Base-by-base conservation (phyloP, 1,140 invertebrate genomes). In the Pseudachorutes palmiensis region DNA sequence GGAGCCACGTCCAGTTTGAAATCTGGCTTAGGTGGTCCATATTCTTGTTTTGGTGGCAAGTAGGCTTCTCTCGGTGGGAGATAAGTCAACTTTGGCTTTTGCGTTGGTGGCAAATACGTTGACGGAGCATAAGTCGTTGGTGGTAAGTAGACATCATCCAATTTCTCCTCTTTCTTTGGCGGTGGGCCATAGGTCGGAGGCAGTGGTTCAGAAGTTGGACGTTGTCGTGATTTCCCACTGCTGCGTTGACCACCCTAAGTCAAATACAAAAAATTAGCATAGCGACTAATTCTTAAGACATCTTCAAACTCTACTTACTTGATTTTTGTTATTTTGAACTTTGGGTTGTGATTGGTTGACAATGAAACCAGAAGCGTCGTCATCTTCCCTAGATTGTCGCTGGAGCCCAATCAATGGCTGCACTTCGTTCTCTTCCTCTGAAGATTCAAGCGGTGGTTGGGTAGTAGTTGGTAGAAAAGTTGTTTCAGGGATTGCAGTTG, bases 281-380 rank as follows among this genome's bases (percentile, higher is more conserved):
- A 55, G 51, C 12, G 24, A 55, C 24, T 55, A 16, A 14, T 55
- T 22, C 51, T 55, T 3, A 14, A 24, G 24, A 29, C 31, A 19
- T 24, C 16, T 9, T 31, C 12, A 33, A 12, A 9, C 31, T 24
- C 59, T 29, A 2, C 9, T 29, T 30, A 14, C 5, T 5, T 61
- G 5, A 9, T 61, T 24, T 28, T 61, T 29, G 2, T 24, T 61
- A 31, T 61, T 19, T 31, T 61, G 24, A 32, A 60, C 29, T 22
- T 29, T 3, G 3, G 58, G 22, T n/a, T n/a, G n/a, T n/a, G n/a
- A n/a, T 45, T 31, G 2, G 33, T 62, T 62, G 22, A 62, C 61
- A 28, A 62, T 62, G 33, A 62, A 45, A 16, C 61, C 61, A 12
- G 61, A 36, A 12, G 61, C 36, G 3, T 62, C 30, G 3, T 60